A percentile compares a stretch with the other conserved stretches of the same genome.
Conservation (phyloP, 2,797 vertebrate genomes). For the Nannoperca obscura region DNA sequence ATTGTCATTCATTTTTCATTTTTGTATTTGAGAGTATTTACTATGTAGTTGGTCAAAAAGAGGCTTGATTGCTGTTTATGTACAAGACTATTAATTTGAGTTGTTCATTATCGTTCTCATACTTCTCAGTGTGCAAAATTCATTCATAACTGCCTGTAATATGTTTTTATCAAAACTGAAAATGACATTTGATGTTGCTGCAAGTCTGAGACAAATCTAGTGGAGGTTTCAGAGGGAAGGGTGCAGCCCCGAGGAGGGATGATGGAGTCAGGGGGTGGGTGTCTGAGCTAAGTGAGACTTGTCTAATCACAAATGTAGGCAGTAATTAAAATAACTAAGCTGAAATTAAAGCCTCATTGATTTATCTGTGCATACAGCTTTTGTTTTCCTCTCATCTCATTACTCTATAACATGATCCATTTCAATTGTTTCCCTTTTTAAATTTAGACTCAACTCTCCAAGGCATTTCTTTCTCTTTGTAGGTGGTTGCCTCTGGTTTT, state of each 20-base stretch:
- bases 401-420: slow-evolving; percentile 62
- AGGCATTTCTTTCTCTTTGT: slow-evolving; percentile 45
- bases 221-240: slow-evolving; percentile 27
- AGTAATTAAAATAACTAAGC: slow-evolving; percentile 78
- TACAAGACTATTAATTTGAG: slow-evolving; percentile 16
- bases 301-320: slow-evolving; percentile 72
- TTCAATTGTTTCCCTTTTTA: slow-evolving; percentile 40
- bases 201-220: slow-evolving; percentile 38
- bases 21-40: slow-evolving; percentile 5
- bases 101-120: slow-evolving; percentile 28
- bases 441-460: slow-evolving; percentile 64
- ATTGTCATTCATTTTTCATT: background rate
- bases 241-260: slow-evolving; percentile 26
- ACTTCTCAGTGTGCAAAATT: slow-evolving; percentile 28
- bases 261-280: slow-evolving; percentile 31
- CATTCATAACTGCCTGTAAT: slow-evolving; percentile 35
- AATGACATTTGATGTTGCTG: slow-evolving; percentile 31
- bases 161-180: slow-evolving; percentile 29
- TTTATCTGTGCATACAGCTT: slow-evolving; percentile 70
- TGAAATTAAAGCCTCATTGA: slow-evolving; percentile 77
- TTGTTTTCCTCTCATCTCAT: slow-evolving; percentile 75
- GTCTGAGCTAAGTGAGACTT: slow-evolving; percentile 55
- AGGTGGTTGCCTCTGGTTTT: slow-evolving; percentile 29
- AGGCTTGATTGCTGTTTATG: slow-evolving; percentile 31
- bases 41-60: slow-evolving; percentile 16